Conservation (phyloP, 2,888 invertebrate species). For the Acanthosepion esculentum region DNA sequence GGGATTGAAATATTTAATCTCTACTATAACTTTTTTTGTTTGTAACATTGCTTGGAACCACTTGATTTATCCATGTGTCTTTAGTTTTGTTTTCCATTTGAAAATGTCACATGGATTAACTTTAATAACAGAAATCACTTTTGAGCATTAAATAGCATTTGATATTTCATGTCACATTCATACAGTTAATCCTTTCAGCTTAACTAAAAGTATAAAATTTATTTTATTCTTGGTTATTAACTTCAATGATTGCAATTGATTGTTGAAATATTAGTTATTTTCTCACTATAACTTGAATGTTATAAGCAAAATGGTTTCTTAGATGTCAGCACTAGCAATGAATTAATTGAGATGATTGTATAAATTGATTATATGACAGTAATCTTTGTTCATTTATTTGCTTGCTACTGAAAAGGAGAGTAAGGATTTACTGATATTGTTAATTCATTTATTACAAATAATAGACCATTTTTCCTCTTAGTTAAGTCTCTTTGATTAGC, state of each 20-base stretch:
- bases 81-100: conserved; percentile 11
- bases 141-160: neutral
- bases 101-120: neutral
- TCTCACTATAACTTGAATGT: neutral
- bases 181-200: conserved; percentile 33
- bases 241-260: neutral
- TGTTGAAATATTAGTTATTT: neutral
- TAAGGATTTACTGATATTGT: conserved; percentile 17
- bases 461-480: neutral
- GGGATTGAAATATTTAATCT: neutral
- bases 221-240: neutral
- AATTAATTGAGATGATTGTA: neutral
- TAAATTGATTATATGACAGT: neutral
- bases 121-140: neutral
- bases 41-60: neutral
- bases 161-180: neutral
- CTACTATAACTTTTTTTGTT: neutral
- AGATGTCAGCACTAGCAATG: neutral
- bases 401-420: neutral
- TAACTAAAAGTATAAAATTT: neutral
- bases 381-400: conserved; percentile 14
- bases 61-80: conserved; percentile 1
- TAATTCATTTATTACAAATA: conserved; percentile 6
- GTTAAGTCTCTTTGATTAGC: neutral
- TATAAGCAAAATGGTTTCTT: neutral